These are phyloP conservation scores for Choreutis nemorana DNA, from an alignment of 2,888 invertebrate genomes.

Conservation along the genomic window DNA sequence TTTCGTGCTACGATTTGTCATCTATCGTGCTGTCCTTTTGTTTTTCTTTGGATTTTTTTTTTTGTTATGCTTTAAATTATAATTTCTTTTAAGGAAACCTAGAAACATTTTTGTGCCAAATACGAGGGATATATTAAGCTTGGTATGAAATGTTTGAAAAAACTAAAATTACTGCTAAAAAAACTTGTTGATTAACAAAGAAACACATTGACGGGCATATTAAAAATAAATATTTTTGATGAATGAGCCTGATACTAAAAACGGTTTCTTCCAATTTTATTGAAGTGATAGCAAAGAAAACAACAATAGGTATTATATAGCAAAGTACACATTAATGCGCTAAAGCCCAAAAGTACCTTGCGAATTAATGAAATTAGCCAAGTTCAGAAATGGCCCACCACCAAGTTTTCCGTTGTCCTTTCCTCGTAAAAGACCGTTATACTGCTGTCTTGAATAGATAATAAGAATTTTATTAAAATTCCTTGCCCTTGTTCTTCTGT, in stretches of 20 bases:
- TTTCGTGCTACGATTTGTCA: constrained; percentile 26
- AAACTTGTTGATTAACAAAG: no score
- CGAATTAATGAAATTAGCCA: constrained; percentile 41
- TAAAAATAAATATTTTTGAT: no score
- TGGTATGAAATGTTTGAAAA: no score
- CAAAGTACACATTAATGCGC: no score
- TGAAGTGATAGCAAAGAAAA: no score
- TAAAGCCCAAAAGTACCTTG: no score
- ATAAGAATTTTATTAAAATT: constrained; percentile 64
- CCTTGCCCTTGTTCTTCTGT: constrained; percentile 53
- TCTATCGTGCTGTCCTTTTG: constrained; percentile 18
- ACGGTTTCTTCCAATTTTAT: no score
- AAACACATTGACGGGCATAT: no score
- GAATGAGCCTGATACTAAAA: no score
- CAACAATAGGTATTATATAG: no score
- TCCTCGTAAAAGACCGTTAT: constrained; percentile 54
- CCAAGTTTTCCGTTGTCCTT: constrained; percentile 34
- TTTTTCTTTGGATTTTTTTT: constrained; percentile 7
- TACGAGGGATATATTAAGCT: neutral
- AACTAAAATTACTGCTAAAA: no score
- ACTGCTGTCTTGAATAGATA: constrained; percentile 58
- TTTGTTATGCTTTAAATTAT: neutral
- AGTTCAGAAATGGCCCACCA: constrained; percentile 35
- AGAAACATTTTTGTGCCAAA: no score
- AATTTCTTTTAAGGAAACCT: constrained; percentile 5